Conservation (phyloP, 2,797 vertebrate species). For the Bradypus variegatus region DNA sequence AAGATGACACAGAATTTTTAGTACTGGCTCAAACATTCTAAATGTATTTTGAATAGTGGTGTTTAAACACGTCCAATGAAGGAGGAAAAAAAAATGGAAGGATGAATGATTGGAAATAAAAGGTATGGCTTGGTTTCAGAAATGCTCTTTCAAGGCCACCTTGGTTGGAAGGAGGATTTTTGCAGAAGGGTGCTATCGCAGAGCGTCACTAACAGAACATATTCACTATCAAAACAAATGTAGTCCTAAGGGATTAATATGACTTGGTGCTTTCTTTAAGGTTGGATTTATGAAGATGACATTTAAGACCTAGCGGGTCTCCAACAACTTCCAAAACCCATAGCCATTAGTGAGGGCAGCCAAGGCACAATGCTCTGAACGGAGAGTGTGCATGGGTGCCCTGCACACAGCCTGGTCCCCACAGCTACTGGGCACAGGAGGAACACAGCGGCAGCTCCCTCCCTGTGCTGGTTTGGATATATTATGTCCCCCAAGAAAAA, state of each 20-base stretch:
- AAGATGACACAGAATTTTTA: neutral
- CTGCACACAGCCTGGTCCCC: neutral
- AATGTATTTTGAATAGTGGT: neutral
- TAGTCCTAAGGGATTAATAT: neutral
- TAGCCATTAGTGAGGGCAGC: neutral
- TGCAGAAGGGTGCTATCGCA: constrained; percentile 24
- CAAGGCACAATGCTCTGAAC: too few species aligned
- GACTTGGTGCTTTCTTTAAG: constrained; percentile 1
- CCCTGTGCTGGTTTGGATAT: neutral
- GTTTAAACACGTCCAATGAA: neutral
- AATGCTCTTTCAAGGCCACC: constrained; percentile 18
- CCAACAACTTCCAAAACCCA: neutral
- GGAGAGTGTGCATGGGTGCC: neutral
- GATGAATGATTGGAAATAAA: neutral
- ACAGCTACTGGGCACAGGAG: neutral
- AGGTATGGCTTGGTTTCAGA: constrained; percentile 27
- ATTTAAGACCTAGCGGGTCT: neutral
- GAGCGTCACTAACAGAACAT: constrained; percentile 30
- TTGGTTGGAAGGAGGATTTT: constrained; percentile 19
- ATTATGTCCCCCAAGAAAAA: too few species aligned
- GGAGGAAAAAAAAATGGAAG: neutral
- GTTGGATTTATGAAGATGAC: neutral
- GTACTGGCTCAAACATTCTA: neutral
- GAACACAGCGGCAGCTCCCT: neutral
- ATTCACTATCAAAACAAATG: neutral